These are phyloP conservation scores for Spatulosminthurus flaviceps DNA, from an alignment of 2,888 invertebrate species.

Conservation along the genomic window DNA sequence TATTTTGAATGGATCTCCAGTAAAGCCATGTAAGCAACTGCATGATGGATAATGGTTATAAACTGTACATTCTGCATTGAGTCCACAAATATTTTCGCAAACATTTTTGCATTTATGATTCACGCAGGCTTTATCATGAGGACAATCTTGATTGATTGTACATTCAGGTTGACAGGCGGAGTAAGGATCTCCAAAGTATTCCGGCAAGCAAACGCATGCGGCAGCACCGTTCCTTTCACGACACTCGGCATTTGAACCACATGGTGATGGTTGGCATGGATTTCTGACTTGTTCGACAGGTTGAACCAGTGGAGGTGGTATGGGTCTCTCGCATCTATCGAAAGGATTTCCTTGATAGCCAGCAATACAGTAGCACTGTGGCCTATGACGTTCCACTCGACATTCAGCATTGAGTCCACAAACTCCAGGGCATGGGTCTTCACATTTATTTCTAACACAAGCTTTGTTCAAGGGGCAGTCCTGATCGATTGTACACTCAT, in stretches of 20 bases:
- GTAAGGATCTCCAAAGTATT: slow-evolving; percentile 85
- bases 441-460: slow-evolving; percentile 82
- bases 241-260: slow-evolving; percentile 75
- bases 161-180: slow-evolving; percentile 84
- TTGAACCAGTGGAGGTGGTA: slow-evolving; percentile 65
- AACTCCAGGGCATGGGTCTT: slow-evolving; percentile 82
- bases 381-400: slow-evolving; percentile 65
- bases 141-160: slow-evolving; percentile 84
- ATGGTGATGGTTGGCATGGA: slow-evolving; percentile 65
- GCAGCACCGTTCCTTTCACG: slow-evolving; percentile 72
- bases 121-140: slow-evolving; percentile 82
- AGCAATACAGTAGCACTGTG: slow-evolving; percentile 67
- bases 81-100: slow-evolving; percentile 70
- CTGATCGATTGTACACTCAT: slow-evolving; percentile 73
- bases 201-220: slow-evolving; percentile 81
- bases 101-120: slow-evolving; percentile 75
- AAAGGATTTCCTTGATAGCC: slow-evolving; percentile 84
- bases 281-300: slow-evolving; percentile 66
- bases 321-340: slow-evolving; percentile 70
- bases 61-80: slow-evolving; percentile 76
- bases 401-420: slow-evolving; percentile 82
- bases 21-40: slow-evolving; percentile 76
- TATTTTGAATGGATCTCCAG: slow-evolving; percentile 77
- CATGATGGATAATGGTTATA: slow-evolving; percentile 82
- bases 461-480: slow-evolving; percentile 83